Base-by-base conservation (phyloP, 2,888 invertebrate species). In the Balanococcus diminutus region DNA sequence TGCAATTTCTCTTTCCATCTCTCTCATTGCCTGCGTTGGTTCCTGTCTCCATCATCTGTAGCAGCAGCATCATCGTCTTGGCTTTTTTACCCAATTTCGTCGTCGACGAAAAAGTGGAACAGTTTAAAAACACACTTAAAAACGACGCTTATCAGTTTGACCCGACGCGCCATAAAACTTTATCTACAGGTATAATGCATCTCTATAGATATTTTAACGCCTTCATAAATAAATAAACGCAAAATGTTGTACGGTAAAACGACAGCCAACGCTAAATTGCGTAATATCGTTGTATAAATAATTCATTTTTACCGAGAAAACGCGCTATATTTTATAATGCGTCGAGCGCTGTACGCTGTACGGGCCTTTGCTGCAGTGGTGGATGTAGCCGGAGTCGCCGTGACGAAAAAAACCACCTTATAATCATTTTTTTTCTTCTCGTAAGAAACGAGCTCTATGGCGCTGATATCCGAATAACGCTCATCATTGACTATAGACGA, bases 251-350 rank as follows among this genome's bases (percentile, higher is more conserved):
- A 31, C 32, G 28, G 67, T 36, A 36, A 36, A 79, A 79, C 61
- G 56, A 67, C 36, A 84, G 61, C 84, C n/a, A 25, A 36, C 36
- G 61, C 84, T 84, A 84, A 84, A 84, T 56, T 67, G 84, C 84
- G 84, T 84, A 84, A 84, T 84, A 84, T 84, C 84, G 84, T 39
- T 61, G 84, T 36, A 84, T 84, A 84, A 84, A 84, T 84, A 84
- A 84, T 84, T 84, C 84, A 84, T 84, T 84, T 84, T 84, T 61
- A 32, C 25, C 32, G 28, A 39, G 25, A 84, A 84, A 84, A 56
- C 56, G 67, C 39, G 67, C 39, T 79, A 79, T 67, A 67, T 79
- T 79, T 79, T 36, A 79, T 79, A 79, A 79, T 79, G 75, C 75
- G 75, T 19, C 75, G 75, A 36, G 75, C 56, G 5, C n/a, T 14